Evolutionary conservation across 2,113 vertebrate species (phyloP).

Genomic region (Tautogolabrus adspersus): DNA sequence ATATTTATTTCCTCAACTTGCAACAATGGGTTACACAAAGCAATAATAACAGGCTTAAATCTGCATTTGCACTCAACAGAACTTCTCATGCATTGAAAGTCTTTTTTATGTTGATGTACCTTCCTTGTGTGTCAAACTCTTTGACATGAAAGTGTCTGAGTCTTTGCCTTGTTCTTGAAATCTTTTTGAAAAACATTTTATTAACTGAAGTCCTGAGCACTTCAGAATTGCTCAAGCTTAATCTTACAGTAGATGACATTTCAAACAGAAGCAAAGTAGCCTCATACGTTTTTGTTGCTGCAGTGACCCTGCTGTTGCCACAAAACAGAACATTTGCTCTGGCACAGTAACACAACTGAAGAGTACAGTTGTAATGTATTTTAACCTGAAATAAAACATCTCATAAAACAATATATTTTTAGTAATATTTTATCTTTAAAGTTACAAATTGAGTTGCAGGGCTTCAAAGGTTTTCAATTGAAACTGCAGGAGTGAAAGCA

Average conservation of each 20-base stretch:
- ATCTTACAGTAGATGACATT: not conserved
- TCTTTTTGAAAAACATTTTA: not conserved
- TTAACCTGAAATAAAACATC: too few species aligned
- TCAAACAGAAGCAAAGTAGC: not conserved
- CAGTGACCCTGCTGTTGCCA: not conserved
- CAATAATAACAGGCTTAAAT: not conserved
- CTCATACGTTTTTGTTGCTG: not conserved
- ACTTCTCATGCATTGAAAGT: not conserved
- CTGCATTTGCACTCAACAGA: not conserved
- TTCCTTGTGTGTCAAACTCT: not conserved
- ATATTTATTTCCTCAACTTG: too few species aligned
- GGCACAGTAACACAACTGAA: too few species aligned
- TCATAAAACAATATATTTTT: too few species aligned
- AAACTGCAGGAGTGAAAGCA: too few species aligned
- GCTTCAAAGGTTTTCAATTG: too few species aligned
- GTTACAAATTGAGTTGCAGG: too few species aligned
- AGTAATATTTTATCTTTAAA: too few species aligned
- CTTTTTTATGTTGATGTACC: not conserved
- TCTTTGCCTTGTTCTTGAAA: too few species aligned
- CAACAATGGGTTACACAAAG: not conserved
- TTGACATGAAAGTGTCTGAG: not conserved
- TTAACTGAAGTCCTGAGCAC: not conserved
- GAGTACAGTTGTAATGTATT: too few species aligned
- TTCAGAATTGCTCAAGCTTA: not conserved
- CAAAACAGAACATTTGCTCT: not conserved